Evolutionary conservation across 2,888 invertebrate species (phyloP).

Genomic region (Sturmia bella): DNA sequence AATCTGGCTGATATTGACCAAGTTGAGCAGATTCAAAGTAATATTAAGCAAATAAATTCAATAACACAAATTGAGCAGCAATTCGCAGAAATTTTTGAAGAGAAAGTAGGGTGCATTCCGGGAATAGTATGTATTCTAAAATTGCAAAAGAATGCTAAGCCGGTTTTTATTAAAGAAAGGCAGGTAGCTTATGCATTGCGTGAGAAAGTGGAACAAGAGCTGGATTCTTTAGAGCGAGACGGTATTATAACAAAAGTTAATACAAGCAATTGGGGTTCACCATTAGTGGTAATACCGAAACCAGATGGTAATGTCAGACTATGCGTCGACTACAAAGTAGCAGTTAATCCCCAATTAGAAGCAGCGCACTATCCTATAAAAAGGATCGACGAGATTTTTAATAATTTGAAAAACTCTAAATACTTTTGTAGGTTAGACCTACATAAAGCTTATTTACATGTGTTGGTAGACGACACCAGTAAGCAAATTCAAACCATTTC

Average conservation of each 20-base stretch:
- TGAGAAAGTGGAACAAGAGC: neutral
- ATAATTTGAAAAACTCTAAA: slow-evolving; percentile 60
- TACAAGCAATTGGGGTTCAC: slow-evolving; percentile 60
- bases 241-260: slow-evolving; percentile 17
- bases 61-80: neutral
- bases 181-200: neutral
- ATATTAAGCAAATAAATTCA: neutral
- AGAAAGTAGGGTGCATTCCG: neutral
- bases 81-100: slow-evolving; percentile 4
- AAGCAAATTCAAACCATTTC: slow-evolving; percentile 53
- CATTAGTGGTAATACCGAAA: slow-evolving; percentile 58
- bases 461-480: slow-evolving; percentile 30
- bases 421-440: slow-evolving; percentile 74
- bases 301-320: slow-evolving; percentile 55
- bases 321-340: slow-evolving; percentile 65
- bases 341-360: slow-evolving; percentile 56
- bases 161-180: neutral
- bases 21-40: neutral
- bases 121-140: neutral
- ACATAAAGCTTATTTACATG: slow-evolving; percentile 73
- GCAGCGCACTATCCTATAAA: slow-evolving; percentile 43
- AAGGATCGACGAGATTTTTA: neutral
- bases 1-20: slow-evolving; percentile 14
- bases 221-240: neutral
- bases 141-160: neutral